Percentiles rank a stretch among this genome's conserved stretches.
Conservation (phyloP, 2,797 vertebrate genomes). For the Anabacerthia variegaticeps region DNA sequence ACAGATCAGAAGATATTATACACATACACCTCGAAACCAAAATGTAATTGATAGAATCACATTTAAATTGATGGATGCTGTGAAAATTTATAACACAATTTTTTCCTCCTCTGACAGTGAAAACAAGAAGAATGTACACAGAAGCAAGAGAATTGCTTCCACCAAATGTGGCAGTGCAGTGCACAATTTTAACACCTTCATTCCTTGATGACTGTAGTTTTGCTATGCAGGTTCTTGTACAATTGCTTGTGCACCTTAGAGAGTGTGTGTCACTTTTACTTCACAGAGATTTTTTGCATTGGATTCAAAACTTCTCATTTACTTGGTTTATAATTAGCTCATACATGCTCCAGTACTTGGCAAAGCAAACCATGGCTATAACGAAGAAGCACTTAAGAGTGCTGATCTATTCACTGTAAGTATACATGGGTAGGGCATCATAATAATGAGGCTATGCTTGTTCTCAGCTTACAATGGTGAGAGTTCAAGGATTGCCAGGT, state of each 20-base stretch:
- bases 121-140: background rate
- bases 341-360: background rate
- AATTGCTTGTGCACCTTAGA: background rate
- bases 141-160: background rate
- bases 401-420: background rate
- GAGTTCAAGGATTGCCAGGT: slow-evolving; percentile 11
- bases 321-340: background rate
- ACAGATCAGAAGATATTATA: background rate
- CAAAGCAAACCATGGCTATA: background rate
- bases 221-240: background rate
- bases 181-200: background rate
- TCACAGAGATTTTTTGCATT: background rate
- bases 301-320: background rate
- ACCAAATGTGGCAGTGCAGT: background rate
- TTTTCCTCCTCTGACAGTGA: background rate
- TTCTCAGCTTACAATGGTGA: background rate
- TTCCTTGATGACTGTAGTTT: background rate
- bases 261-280: background rate
- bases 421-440: background rate
- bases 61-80: background rate
- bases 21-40: background rate
- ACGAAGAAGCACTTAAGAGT: background rate
- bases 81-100: background rate
- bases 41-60: background rate
- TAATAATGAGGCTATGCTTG: background rate